Percentiles rank a stretch among this genome's conserved stretches.
These are phyloP conservation scores for Macquaria australasica DNA, from an alignment of 2,113 vertebrate species.

Conservation along the genomic window DNA sequence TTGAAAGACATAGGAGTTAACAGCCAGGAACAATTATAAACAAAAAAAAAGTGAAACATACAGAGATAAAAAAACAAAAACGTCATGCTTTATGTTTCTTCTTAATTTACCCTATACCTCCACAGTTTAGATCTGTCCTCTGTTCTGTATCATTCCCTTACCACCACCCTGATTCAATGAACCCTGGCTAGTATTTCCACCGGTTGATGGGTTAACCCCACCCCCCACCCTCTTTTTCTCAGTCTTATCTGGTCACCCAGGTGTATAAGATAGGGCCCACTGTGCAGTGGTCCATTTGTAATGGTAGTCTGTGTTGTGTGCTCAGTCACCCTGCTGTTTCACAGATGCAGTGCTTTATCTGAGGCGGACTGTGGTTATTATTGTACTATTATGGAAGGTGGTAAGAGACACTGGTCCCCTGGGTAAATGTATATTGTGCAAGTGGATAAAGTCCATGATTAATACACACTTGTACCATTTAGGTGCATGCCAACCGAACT, in stretches of 20 bases:
- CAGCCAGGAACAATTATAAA: constrained; percentile 43
- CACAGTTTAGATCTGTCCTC: constrained; percentile 2
- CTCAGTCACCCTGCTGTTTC: constrained; percentile 77
- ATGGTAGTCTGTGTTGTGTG: constrained; percentile 73
- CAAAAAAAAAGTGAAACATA: constrained; percentile 12
- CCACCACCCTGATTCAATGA: constrained; percentile 56
- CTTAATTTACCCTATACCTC: constrained; percentile 16
- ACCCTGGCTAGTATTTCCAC: constrained; percentile 38
- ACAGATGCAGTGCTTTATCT: constrained; percentile 78
- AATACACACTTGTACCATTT: constrained; percentile 41
- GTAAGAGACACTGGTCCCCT: constrained; percentile 65
- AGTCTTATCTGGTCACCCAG: constrained; percentile 80
- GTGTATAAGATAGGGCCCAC: constrained; percentile 70
- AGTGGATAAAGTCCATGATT: constrained; percentile 63
- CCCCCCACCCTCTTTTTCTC: constrained; percentile 37
- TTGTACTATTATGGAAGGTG: constrained; percentile 39
- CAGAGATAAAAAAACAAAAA: constrained; percentile 35
- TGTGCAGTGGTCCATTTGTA: constrained; percentile 71
- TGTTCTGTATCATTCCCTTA: constrained; percentile 26
- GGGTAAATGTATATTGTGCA: constrained; percentile 58
- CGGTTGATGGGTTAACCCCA: constrained; percentile 64
- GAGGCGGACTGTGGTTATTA: constrained; percentile 68
- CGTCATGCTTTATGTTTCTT: constrained; percentile 5
- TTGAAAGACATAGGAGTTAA: constrained; percentile 63
- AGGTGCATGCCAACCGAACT: constrained; percentile 5